A percentile compares a stretch with the other conserved stretches of the same genome.
phyloP scores from a whole-genome alignment of 2,888 invertebrate genomes.

The Gibbula magus region DNA sequence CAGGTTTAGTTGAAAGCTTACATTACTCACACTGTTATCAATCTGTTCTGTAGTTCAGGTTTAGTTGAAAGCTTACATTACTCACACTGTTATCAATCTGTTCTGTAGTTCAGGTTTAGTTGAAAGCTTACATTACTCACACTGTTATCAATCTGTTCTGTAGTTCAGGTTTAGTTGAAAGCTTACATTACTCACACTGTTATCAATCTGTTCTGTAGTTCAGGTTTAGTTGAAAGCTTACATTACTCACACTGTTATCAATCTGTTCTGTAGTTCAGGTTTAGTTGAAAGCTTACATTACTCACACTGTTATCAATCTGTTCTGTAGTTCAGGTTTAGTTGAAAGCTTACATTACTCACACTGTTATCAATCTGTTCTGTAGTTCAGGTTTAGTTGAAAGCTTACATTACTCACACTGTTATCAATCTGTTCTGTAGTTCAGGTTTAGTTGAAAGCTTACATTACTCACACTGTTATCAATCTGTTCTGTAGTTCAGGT shows the following conservation, averaged over 20 bases:
- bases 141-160: constrained; percentile 93
- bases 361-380: constrained; percentile 93
- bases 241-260: constrained; percentile 95
- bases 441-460: constrained; percentile 94
- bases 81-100: constrained; percentile 93
- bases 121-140: too few species aligned
- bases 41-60: constrained; percentile 90
- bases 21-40: constrained; percentile 95
- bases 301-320: constrained; percentile 93
- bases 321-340: constrained; percentile 93
- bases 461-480: constrained; percentile 95
- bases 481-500: constrained; percentile 90
- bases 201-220: constrained; percentile 90
- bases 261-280: constrained; percentile 90
- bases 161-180: constrained; percentile 93
- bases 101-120: constrained; percentile 93
- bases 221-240: constrained; percentile 94
- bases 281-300: too few species aligned
- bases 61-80: too few species aligned
- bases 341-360: too few species aligned
- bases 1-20: constrained; percentile 94
- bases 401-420: too few species aligned
- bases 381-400: constrained; percentile 93
- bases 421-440: constrained; percentile 90
- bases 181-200: too few species aligned